These are phyloP conservation scores for Ptychochromis oligacanthus DNA, from an alignment of 2,113 vertebrate genomes.

Conservation along the genomic window DNA sequence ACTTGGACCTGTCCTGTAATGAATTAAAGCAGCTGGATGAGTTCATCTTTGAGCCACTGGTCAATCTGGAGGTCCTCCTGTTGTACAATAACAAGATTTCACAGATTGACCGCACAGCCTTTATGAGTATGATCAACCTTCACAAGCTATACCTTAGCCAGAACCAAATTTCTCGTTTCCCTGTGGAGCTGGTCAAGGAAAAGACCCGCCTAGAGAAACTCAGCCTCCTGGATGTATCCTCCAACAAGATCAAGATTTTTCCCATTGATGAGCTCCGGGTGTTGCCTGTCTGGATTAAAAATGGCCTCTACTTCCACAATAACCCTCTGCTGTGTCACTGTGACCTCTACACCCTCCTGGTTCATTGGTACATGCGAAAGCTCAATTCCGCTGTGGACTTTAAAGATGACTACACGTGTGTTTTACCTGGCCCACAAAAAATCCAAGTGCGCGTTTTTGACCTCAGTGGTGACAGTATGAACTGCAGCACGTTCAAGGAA, in stretches of 20 bases:
- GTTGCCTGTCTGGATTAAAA: slow-evolving; percentile 90
- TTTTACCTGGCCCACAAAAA: slow-evolving; percentile 62
- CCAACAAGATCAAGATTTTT: slow-evolving; percentile 87
- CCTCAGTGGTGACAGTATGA: slow-evolving; percentile 83
- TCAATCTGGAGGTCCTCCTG: slow-evolving; percentile 89
- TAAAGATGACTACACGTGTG: slow-evolving; percentile 86
- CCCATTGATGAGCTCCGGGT: slow-evolving; percentile 83
- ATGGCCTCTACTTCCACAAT: slow-evolving; percentile 93
- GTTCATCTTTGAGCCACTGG: slow-evolving; percentile 88
- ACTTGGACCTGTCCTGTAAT: slow-evolving; percentile 95
- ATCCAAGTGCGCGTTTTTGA: slow-evolving; percentile 75
- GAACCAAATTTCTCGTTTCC: slow-evolving; percentile 92
- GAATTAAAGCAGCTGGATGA: slow-evolving; percentile 85
- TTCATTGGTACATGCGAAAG: slow-evolving; percentile 87
- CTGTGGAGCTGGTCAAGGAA: slow-evolving; percentile 89
- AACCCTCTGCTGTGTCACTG: slow-evolving; percentile 90
- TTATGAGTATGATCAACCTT: slow-evolving; percentile 83
- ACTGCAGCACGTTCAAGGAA: slow-evolving; percentile 91
- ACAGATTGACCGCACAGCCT: slow-evolving; percentile 88
- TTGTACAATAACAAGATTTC: slow-evolving; percentile 93
- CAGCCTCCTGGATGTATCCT: slow-evolving; percentile 90
- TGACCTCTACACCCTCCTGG: slow-evolving; percentile 88
- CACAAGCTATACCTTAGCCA: slow-evolving; percentile 96
- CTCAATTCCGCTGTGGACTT: slow-evolving; percentile 91
- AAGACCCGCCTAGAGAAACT: slow-evolving; percentile 85